Evolutionary conservation across 2,797 vertebrate genomes (phyloP).

Genomic region (Ptychadena robeensis): DNA sequence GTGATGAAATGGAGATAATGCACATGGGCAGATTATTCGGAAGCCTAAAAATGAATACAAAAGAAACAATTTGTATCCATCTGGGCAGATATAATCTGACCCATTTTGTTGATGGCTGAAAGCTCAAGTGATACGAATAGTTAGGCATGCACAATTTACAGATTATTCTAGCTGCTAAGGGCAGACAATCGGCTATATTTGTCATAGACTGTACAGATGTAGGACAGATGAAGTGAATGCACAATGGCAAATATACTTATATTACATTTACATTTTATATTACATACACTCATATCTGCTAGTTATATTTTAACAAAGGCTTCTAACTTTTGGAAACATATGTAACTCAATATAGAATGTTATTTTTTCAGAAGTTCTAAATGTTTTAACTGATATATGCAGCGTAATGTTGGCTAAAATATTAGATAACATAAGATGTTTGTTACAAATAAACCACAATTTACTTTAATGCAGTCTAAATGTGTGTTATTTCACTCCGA

Average conservation of each 20-base stretch:
- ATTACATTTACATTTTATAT: background rate
- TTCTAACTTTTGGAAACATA: background rate
- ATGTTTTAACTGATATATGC: constrained; percentile 17
- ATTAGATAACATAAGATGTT: constrained; percentile 31
- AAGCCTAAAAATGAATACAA: constrained; percentile 50
- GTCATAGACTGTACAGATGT: constrained; percentile 16
- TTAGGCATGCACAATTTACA: constrained; percentile 54
- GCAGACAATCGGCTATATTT: constrained; percentile 42
- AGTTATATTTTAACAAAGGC: background rate
- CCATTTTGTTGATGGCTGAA: constrained; percentile 54
- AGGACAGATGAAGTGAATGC: constrained; percentile 9
- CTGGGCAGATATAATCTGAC: constrained; percentile 56
- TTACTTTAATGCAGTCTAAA: constrained; percentile 38
- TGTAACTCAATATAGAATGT: constrained; percentile 33
- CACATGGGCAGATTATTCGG: constrained; percentile 31
- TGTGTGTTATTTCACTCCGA: constrained; percentile 24
- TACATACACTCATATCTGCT: background rate
- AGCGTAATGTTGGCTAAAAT: constrained; percentile 10
- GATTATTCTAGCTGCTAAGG: constrained; percentile 42
- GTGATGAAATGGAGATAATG: constrained; percentile 45
- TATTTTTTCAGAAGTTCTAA: constrained; percentile 26
- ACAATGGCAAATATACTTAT: background rate
- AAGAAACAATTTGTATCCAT: constrained; percentile 53
- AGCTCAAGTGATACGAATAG: constrained; percentile 51
- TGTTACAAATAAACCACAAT: constrained; percentile 39